Conservation (phyloP, 2,888 invertebrate genomes). For the Itoplectis maculator region DNA sequence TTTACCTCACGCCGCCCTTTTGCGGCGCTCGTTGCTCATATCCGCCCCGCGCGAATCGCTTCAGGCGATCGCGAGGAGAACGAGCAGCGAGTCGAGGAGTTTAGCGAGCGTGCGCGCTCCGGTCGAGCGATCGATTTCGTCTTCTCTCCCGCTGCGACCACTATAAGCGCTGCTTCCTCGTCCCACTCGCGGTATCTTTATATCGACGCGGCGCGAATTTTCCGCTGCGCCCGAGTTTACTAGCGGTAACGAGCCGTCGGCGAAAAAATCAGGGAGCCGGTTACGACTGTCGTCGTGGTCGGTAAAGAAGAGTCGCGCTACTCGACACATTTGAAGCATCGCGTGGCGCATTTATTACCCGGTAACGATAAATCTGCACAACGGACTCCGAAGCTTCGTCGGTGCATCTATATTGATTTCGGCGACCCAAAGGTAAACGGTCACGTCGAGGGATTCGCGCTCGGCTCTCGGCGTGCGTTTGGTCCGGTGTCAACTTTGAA, state of each 20-base stretch:
- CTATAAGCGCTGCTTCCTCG: too few species aligned
- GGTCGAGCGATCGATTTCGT: constrained; percentile 22
- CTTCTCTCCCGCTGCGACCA: neutral
- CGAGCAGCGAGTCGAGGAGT: constrained; percentile 1
- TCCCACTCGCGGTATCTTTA: constrained; percentile 2
- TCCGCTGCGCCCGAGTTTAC: constrained; percentile 10
- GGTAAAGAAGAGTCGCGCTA: constrained; percentile 15
- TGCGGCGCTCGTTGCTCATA: neutral
- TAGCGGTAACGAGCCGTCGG: constrained; percentile 15
- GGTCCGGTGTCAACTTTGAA: too few species aligned
- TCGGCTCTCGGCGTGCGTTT: too few species aligned
- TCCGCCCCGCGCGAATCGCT: neutral
- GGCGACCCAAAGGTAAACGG: too few species aligned
- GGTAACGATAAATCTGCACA: constrained; percentile 12
- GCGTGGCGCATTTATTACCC: constrained; percentile 16
- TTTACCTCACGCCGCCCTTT: neutral
- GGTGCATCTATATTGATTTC: neutral
- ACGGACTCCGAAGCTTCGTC: neutral
- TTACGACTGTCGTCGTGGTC: constrained; percentile 5
- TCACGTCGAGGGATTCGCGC: too few species aligned
- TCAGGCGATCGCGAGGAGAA: neutral
- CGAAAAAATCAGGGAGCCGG: constrained; percentile 7
- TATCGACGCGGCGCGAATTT: neutral
- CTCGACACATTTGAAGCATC: neutral
- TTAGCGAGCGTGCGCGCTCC: constrained; percentile 14